Conservation (phyloP, 2,888 invertebrate species). For the Pharmacophagus antenor region DNA sequence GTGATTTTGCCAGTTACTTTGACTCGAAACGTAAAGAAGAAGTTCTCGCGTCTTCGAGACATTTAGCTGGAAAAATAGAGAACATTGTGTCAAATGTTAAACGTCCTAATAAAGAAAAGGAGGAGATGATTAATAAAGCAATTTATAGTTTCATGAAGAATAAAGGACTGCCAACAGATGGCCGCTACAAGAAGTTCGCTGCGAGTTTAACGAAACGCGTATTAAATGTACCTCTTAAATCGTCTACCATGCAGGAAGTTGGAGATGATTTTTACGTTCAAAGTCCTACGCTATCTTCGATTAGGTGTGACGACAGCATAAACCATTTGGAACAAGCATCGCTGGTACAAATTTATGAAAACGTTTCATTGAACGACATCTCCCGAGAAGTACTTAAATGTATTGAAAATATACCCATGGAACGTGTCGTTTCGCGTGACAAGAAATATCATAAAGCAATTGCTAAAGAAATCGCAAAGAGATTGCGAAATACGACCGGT, state of each 20-base stretch:
- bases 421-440: constrained; percentile 10
- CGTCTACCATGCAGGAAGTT: constrained; percentile 15
- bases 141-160: constrained; percentile 20
- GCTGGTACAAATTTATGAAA: constrained; percentile 20
- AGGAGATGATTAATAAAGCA: constrained; percentile 9
- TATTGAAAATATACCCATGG: constrained; percentile 19
- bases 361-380: constrained; percentile 4
- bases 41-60: constrained; percentile 4
- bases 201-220: constrained; percentile 11
- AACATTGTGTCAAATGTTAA: constrained; percentile 11
- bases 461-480: constrained; percentile 22
- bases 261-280: constrained; percentile 6
- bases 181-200: background rate
- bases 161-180: constrained; percentile 9
- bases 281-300: constrained; percentile 8
- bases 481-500: constrained; percentile 6
- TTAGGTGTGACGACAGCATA: background rate
- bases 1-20: constrained; percentile 2
- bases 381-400: constrained; percentile 18
- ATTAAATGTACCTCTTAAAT: constrained; percentile 8
- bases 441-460: constrained; percentile 19
- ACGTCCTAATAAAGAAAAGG: constrained; percentile 17
- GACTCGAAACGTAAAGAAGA: constrained; percentile 3
- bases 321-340: constrained; percentile 9
- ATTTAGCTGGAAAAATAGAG: constrained; percentile 16